Evolutionary conservation across 2,888 invertebrate genomes (phyloP).

Genomic region (Harpalus rufipes): DNA sequence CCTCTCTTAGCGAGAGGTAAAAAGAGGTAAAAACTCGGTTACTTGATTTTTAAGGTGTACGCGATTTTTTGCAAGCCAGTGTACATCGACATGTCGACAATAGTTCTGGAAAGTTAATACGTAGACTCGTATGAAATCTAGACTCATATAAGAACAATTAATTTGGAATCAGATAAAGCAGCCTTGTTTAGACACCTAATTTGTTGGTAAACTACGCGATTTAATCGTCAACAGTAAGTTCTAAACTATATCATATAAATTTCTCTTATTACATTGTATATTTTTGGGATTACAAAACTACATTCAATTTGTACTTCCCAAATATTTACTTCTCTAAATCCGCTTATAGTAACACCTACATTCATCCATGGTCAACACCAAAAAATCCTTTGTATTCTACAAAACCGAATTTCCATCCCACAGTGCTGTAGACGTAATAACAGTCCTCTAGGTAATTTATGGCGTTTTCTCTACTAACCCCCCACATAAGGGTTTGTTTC

Average conservation of each 20-base stretch:
- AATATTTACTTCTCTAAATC: neutral
- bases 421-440: slow-evolving; percentile 71
- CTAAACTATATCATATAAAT: neutral
- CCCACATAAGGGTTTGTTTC: slow-evolving; percentile 35
- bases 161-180: no score
- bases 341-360: neutral
- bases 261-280: neutral
- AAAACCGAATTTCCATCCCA: neutral
- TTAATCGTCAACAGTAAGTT: no score
- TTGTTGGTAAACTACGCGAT: no score
- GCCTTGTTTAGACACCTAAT: no score
- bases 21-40: no score
- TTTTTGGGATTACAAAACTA: neutral
- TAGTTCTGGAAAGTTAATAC: no score
- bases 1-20: no score
- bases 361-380: neutral
- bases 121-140: no score
- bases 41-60: no score
- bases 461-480: slow-evolving; percentile 70
- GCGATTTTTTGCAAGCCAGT: no score
- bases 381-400: slow-evolving; percentile 1
- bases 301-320: neutral
- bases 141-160: no score
- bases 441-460: slow-evolving; percentile 72
- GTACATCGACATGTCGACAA: no score